These are phyloP conservation scores for Drosophila anomalata DNA, from an alignment of 2,888 invertebrate genomes.

Conservation along the genomic window DNA sequence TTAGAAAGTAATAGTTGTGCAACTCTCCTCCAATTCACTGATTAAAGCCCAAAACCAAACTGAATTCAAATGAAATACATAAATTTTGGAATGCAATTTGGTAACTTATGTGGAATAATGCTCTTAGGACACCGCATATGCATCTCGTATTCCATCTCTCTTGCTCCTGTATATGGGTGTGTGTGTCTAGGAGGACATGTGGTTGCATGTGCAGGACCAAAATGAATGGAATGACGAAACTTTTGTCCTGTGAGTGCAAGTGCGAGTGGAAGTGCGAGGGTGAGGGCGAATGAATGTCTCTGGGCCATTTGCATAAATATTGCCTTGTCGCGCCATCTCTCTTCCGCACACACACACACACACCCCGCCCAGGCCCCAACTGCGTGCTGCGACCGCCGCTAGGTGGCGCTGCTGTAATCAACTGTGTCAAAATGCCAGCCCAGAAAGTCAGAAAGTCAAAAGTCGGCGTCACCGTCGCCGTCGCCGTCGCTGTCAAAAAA, in stretches of 20 bases:
- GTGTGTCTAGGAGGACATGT: slow-evolving; percentile 41
- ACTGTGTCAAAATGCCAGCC: slow-evolving; percentile 75
- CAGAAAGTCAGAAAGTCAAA: slow-evolving; percentile 74
- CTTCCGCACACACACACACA: neutral
- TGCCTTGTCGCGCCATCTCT: slow-evolving; percentile 47
- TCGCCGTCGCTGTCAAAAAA: slow-evolving; percentile 54
- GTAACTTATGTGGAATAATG: slow-evolving; percentile 57
- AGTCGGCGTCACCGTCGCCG: slow-evolving; percentile 52
- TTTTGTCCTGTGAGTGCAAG: slow-evolving; percentile 30
- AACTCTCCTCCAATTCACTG: slow-evolving; percentile 5
- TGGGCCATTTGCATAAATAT: slow-evolving; percentile 75
- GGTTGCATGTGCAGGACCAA: slow-evolving; percentile 49
- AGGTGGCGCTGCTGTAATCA: slow-evolving; percentile 76
- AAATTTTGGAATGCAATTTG: slow-evolving; percentile 70
- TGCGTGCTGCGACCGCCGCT: slow-evolving; percentile 63
- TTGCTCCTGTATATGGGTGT: slow-evolving; percentile 4
- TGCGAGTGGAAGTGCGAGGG: slow-evolving; percentile 1
- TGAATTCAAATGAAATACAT: slow-evolving; percentile 62
- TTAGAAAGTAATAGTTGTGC: neutral
- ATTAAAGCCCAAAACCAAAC: slow-evolving; percentile 34
- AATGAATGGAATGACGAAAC: slow-evolving; percentile 64
- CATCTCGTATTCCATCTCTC: slow-evolving; percentile 24
- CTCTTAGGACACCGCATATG: slow-evolving; percentile 43
- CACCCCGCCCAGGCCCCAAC: neutral
- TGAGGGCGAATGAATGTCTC: slow-evolving; percentile 36